phyloP scores from a whole-genome alignment of 2,888 invertebrate genomes.

The Caradrina kadenii region DNA sequence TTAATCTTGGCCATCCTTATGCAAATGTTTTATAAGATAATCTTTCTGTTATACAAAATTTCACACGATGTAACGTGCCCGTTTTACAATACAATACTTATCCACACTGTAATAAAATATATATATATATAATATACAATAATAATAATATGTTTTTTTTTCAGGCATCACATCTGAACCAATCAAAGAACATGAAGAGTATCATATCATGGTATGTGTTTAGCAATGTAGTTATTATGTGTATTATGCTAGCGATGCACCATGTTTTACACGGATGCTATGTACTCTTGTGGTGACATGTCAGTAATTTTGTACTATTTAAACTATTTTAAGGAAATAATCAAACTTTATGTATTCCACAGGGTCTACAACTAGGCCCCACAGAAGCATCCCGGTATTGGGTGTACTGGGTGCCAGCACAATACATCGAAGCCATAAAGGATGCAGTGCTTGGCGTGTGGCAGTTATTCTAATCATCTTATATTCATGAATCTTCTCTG shows the following conservation, averaged over 20 bases:
- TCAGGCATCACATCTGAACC: constrained; percentile 93
- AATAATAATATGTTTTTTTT: no score
- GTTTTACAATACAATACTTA: no score
- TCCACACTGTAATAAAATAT: no score
- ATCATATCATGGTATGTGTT: constrained; percentile 95
- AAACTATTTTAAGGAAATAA: background rate
- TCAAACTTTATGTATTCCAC: constrained; percentile 61
- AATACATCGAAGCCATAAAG: constrained; percentile 97
- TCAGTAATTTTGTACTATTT: no score
- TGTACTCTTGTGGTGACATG: no score
- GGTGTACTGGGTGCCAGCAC: constrained; percentile 98
- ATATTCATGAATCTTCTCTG: constrained; percentile 63
- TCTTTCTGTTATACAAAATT: no score
- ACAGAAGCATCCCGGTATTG: constrained; percentile 98
- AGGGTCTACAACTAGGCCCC: constrained; percentile 97
- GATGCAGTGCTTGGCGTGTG: constrained; percentile 97
- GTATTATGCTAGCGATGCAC: no score
- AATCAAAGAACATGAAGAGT: constrained; percentile 96
- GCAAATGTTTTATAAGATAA: no score
- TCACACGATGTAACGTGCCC: no score
- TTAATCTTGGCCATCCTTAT: no score
- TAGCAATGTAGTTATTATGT: background rate
- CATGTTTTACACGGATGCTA: no score
- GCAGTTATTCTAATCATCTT: constrained; percentile 92
- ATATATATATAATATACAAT: no score